A percentile compares a stretch with the other conserved stretches of the same genome.
phyloP scores from a whole-genome alignment of 2,797 vertebrate species.

The Morelia viridis region DNA sequence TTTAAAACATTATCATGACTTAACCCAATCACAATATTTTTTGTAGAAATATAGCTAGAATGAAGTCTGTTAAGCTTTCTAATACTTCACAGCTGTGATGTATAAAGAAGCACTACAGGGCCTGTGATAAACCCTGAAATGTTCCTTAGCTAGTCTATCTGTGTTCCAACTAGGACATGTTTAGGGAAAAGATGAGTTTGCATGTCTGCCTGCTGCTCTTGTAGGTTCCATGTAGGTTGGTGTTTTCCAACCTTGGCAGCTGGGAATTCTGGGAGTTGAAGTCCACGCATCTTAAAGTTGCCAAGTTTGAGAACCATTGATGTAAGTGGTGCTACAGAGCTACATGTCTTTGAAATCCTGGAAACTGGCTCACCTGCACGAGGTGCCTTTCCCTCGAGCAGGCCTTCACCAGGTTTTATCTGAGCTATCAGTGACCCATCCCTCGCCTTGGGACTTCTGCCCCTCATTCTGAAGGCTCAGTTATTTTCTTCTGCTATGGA shows the following conservation, averaged over 20 bases:
- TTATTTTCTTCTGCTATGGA: background rate
- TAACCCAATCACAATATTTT: background rate
- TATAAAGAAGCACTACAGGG: background rate
- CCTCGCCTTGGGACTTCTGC: background rate
- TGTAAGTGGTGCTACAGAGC: background rate
- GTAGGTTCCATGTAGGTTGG: background rate
- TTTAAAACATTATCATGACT: background rate
- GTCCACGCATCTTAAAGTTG: too few species aligned
- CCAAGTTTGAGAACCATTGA: background rate
- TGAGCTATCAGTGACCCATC: background rate
- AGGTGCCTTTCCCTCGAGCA: background rate
- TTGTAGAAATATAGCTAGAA: background rate
- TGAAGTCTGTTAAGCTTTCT: background rate
- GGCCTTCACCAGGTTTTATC: slow-evolving; percentile 15
- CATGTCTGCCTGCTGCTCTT: background rate
- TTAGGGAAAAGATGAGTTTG: background rate
- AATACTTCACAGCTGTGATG: background rate
- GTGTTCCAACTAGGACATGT: background rate
- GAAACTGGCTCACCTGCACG: background rate
- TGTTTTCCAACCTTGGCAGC: background rate
- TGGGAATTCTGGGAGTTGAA: too few species aligned
- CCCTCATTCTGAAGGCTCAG: background rate
- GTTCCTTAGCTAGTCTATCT: background rate
- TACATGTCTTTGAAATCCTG: slow-evolving; percentile 5
- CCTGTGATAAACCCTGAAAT: background rate